phyloP scores from a whole-genome alignment of 2,113 vertebrate genomes.

The Zingel zingel region DNA sequence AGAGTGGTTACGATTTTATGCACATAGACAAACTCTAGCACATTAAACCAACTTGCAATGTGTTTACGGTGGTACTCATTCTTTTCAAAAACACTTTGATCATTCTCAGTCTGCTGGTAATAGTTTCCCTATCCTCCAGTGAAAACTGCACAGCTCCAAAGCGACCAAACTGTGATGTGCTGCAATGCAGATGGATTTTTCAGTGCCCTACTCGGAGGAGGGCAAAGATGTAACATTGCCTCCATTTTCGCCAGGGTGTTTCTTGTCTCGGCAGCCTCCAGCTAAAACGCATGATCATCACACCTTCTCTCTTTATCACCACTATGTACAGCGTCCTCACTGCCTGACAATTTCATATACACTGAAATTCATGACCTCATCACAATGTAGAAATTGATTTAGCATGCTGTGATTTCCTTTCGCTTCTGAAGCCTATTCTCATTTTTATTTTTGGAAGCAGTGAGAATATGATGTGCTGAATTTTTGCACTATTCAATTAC shows the following conservation, averaged over 20 bases:
- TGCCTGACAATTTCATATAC: conserved; percentile 76
- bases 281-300: conserved; percentile 80
- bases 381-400: conserved; percentile 81
- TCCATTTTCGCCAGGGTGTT: conserved; percentile 59
- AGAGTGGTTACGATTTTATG: background rate
- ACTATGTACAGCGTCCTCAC: conserved; percentile 62
- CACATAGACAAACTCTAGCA: background rate
- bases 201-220: conserved; percentile 73
- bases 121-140: conserved; percentile 44
- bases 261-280: conserved; percentile 77
- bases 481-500: conserved; percentile 59
- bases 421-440: conserved; percentile 60
- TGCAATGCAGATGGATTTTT: conserved; percentile 83
- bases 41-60: background rate
- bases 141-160: conserved; percentile 62
- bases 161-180: conserved; percentile 73
- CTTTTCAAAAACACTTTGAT: conserved; percentile 30
- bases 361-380: conserved; percentile 82
- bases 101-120: conserved; percentile 47
- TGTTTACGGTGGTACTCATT: background rate
- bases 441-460: conserved; percentile 68
- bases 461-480: conserved; percentile 64
- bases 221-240: conserved; percentile 72
- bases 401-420: conserved; percentile 74
- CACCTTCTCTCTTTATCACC: conserved; percentile 78